Evolutionary conservation across 2,797 vertebrate species (phyloP).

Genomic region (Diceros bicornis): DNA sequence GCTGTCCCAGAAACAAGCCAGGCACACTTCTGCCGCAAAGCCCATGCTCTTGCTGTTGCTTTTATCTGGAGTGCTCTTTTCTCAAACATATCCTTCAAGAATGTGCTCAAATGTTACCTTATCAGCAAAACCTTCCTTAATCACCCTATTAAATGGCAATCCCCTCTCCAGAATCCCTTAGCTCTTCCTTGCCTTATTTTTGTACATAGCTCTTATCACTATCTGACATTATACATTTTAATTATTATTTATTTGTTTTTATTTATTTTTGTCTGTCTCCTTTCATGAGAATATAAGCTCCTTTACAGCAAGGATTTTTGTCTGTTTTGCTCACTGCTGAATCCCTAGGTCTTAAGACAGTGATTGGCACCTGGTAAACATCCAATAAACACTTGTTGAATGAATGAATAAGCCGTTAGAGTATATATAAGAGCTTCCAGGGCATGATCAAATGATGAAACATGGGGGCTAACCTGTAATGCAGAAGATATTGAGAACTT

Average conservation of each 20-base stretch:
- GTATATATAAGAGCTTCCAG: background rate
- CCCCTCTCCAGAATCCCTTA: background rate
- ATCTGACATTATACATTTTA: background rate
- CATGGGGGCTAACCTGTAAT: background rate
- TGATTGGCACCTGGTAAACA: background rate
- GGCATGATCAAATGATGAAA: background rate
- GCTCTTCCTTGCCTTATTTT: background rate
- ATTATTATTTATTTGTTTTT: background rate
- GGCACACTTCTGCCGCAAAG: background rate
- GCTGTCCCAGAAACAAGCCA: background rate
- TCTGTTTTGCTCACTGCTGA: background rate
- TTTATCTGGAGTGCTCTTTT: background rate
- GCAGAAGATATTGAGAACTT: background rate
- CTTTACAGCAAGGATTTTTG: background rate
- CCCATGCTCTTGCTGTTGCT: background rate
- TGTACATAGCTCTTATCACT: background rate
- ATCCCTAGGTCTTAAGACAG: background rate
- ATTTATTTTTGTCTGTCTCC: background rate
- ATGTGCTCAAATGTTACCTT: background rate
- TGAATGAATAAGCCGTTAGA: background rate
- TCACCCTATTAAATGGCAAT: background rate
- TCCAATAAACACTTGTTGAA: background rate
- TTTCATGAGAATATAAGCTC: background rate
- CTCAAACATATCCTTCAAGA: background rate
- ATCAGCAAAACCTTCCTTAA: background rate